Conservation (phyloP, 2,113 vertebrate species). For the Gobius niger region DNA sequence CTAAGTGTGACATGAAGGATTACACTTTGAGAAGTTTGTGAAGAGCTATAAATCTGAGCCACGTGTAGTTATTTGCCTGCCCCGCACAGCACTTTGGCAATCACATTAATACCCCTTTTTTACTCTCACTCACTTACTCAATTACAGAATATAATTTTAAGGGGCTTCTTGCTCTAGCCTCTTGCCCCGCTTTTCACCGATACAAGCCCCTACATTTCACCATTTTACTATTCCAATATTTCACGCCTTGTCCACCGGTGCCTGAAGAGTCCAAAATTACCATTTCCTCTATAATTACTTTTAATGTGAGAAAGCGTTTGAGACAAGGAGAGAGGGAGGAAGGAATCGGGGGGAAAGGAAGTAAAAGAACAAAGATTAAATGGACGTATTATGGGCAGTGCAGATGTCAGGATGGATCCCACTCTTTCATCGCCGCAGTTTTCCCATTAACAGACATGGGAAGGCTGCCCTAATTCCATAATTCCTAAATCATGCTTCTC, state of each 20-base stretch:
- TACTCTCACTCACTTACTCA: too few relatives aligned
- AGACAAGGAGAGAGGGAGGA: background rate
- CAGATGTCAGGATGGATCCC: constrained; percentile 71
- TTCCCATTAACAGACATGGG: constrained; percentile 71
- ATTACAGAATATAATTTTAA: background rate
- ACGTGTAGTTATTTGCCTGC: too few relatives aligned
- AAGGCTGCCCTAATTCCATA: constrained; percentile 74
- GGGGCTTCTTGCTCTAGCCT: background rate
- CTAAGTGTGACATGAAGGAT: too few relatives aligned
- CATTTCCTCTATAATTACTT: constrained; percentile 61
- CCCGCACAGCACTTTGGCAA: too few relatives aligned
- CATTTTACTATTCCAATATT: constrained; percentile 68
- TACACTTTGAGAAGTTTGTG: too few relatives aligned
- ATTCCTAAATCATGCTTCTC: constrained; percentile 72
- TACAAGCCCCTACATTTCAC: constrained; percentile 9
- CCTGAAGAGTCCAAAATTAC: constrained; percentile 64
- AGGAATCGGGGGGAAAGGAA: constrained; percentile 32
- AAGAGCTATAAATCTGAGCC: too few relatives aligned
- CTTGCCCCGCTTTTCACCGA: background rate
- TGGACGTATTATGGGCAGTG: constrained; percentile 58
- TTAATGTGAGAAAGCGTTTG: constrained; percentile 18
- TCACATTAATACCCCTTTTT: too few relatives aligned
- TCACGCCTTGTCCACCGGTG: constrained; percentile 63
- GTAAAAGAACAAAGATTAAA: constrained; percentile 42
- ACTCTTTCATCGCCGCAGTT: constrained; percentile 68